phyloP scores from a whole-genome alignment of 1,140 invertebrate species.

The Octopus bimaculoides region DNA sequence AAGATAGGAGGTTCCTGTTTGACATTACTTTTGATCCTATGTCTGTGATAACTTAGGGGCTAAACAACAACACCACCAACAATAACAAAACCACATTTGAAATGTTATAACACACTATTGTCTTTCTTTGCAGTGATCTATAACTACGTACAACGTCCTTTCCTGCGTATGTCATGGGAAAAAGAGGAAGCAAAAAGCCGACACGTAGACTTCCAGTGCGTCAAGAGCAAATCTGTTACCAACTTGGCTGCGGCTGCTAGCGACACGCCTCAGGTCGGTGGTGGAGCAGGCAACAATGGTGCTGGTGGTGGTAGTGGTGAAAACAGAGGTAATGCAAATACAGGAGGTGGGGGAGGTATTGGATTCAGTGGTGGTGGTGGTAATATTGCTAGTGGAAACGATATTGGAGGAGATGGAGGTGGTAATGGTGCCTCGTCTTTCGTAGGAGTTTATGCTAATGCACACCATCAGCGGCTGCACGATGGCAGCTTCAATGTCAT shows the following conservation, averaged over 20 bases:
- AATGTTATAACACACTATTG: neutral
- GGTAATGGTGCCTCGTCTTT: constrained; percentile 64
- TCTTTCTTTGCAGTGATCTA: constrained; percentile 76
- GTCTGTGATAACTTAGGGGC: no score
- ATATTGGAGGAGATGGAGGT: neutral
- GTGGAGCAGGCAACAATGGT: constrained; percentile 28
- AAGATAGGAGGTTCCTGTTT: no score
- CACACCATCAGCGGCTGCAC: constrained; percentile 38
- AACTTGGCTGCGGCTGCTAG: constrained; percentile 50
- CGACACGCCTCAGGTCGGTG: constrained; percentile 77
- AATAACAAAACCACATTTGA: no score
- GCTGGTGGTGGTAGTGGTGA: neutral
- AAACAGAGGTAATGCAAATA: neutral
- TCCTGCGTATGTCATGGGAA: constrained; percentile 99
- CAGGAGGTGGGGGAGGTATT: neutral
- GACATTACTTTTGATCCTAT: no score
- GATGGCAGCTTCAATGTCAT: constrained; percentile 48
- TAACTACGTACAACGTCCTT: constrained; percentile 99
- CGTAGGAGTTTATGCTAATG: neutral
- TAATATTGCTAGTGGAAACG: neutral
- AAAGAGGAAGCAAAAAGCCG: constrained; percentile 98
- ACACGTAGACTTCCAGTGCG: constrained; percentile 91
- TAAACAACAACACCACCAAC: no score
- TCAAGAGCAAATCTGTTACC: constrained; percentile 57
- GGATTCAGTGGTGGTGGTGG: neutral